Evolutionary conservation across 2,797 vertebrate genomes (phyloP), one percentile per base, ranked within the genome.

Genomic region (Aeoliscus strigatus): DNA sequence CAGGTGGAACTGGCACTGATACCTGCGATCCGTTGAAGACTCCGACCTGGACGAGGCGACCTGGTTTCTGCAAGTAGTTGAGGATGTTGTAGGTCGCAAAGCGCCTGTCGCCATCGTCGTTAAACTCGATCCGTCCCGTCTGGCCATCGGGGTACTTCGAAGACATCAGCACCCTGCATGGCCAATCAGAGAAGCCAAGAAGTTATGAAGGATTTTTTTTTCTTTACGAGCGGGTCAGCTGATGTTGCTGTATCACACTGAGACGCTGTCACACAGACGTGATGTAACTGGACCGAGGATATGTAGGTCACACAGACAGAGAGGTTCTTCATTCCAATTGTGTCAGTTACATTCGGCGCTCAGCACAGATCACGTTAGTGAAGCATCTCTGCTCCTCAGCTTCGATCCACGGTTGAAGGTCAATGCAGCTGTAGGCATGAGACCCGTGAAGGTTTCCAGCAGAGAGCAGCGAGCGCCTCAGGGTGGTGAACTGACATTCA

Each of bases 1-100:
- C n/a, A n/a, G n/a, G n/a, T n/a, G n/a, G n/a, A n/a, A n/a, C n/a
- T n/a, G n/a, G n/a, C n/a, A 3, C 5, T 9, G 27, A 33, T 82
- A 96, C 96, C 2, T 97, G 91, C 25, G 94, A 97, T 51, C 95
- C 96, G 0, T 99, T 99, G 86, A 93, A 99, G 43, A 96, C 86
- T 60, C 96, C 96, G 8, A 99, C 94, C 89, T 97, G 95, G 50
- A 96, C 88, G 76, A 98, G 86, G 27, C 96, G 95, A 59, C 89
- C n/a, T n/a, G n/a, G n/a, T n/a, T n/a, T 89, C 74, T 97, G 97
- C 83, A 98, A 96, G 69, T 97, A 93, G 80, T 99, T 99, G 81
- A 98, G 93, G 63, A 99, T 94, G 64, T 94, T 96, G 75, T 99
- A 99, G 86, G 98, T 95, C 34, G 96, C 94, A 27, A 90, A 98